phyloP scores from a whole-genome alignment of 2,797 vertebrate species.

The Myotis myotis region DNA sequence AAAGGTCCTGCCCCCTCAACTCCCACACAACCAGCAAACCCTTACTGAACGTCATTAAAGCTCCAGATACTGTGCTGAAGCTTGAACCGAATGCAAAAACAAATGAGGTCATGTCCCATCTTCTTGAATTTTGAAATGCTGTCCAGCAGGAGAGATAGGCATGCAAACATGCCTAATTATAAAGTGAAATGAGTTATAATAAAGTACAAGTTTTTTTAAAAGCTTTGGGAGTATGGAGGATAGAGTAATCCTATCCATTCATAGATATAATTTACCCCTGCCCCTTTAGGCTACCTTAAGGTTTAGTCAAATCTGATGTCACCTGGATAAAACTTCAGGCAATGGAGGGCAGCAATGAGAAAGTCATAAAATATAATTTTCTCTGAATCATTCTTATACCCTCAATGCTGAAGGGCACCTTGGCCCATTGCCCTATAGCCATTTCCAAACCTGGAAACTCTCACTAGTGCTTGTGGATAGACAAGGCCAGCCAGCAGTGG shows the following conservation, averaged over 20 bases:
- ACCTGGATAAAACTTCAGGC: constrained; percentile 22
- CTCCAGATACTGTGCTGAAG: background rate
- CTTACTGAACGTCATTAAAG: background rate
- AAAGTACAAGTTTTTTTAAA: background rate
- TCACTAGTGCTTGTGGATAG: background rate
- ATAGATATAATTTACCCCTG: background rate
- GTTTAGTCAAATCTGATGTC: background rate
- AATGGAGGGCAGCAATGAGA: background rate
- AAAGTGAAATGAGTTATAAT: constrained; percentile 11
- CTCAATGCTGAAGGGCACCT: background rate
- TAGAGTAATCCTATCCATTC: background rate
- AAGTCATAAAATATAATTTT: background rate
- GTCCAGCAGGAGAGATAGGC: background rate
- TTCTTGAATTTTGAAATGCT: background rate
- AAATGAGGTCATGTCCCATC: background rate
- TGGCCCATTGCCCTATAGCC: background rate
- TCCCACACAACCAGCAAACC: background rate
- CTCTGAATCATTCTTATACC: background rate
- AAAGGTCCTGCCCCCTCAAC: background rate
- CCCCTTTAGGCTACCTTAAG: background rate
- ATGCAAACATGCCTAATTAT: background rate
- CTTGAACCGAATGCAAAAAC: background rate
- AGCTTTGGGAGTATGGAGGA: background rate
- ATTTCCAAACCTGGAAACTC: background rate
- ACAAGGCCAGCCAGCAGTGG: background rate